These are phyloP conservation scores for Heterohyrax brucei DNA, from an alignment of 2,797 vertebrate genomes.

Conservation along the genomic window DNA sequence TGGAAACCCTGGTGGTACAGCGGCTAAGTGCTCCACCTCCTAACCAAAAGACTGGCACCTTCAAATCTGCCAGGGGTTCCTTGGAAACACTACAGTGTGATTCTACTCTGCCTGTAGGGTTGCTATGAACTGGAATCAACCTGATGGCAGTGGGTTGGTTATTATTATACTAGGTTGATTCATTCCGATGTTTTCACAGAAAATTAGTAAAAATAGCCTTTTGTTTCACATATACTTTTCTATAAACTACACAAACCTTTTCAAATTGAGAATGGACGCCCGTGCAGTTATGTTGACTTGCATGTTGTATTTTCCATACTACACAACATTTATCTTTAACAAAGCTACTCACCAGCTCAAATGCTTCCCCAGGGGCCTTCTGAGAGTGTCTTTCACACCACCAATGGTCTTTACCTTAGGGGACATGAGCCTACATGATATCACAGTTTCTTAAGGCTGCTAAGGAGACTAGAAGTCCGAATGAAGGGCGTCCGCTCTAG, in stretches of 20 bases:
- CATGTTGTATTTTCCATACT: neutral
- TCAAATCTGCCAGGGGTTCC: too few relatives aligned
- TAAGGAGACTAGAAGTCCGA: too few relatives aligned
- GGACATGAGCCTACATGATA: rapidly evolving
- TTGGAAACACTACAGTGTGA: too few relatives aligned
- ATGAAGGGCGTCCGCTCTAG: too few relatives aligned
- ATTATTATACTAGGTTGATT: neutral
- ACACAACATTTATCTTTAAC: neutral
- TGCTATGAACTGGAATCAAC: too few relatives aligned
- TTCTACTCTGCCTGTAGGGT: too few relatives aligned
- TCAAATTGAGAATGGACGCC: neutral
- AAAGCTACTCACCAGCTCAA: neutral
- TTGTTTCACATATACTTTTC: conserved; percentile 4
- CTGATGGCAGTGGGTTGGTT: too few relatives aligned
- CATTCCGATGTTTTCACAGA: neutral
- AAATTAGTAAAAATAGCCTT: neutral
- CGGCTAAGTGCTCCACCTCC: too few relatives aligned
- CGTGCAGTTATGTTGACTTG: neutral
- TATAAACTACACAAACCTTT: neutral
- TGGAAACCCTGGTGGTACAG: too few relatives aligned
- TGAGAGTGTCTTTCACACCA: rapidly evolving
- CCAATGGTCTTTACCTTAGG: rapidly evolving
- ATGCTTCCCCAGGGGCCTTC: neutral
- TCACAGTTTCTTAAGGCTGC: too few relatives aligned
- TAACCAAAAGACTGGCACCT: too few relatives aligned